These are phyloP conservation scores for Eretmochelys imbricata DNA, from an alignment of 2,113 vertebrate genomes.

Conservation along the genomic window DNA sequence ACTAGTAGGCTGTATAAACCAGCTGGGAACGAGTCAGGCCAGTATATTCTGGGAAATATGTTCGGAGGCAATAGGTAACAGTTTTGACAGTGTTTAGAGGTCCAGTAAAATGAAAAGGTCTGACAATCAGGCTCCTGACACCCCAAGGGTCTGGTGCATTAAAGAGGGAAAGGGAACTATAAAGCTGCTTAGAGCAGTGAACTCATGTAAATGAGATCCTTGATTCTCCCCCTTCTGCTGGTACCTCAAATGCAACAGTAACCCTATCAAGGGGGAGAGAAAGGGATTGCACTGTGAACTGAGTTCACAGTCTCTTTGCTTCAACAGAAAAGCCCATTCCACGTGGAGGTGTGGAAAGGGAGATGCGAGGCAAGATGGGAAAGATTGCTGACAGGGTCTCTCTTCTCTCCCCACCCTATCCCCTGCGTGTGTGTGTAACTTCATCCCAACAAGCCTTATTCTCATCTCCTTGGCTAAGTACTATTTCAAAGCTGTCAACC, in stretches of 20 bases:
- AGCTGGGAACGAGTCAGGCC: neutral
- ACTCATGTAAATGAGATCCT: slow-evolving; percentile 26
- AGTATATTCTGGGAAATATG: neutral
- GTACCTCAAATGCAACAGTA: slow-evolving; percentile 11
- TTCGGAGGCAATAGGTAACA: too few relatives aligned
- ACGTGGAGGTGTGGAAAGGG: fast-evolving
- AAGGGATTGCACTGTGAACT: neutral
- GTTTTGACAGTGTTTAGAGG: too few relatives aligned
- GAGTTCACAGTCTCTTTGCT: neutral
- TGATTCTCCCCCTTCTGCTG: neutral
- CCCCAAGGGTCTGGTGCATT: neutral
- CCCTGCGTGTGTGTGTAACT: neutral
- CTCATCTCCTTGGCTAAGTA: neutral
- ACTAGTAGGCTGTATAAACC: neutral
- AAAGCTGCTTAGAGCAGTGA: neutral
- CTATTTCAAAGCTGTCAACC: fast-evolving
- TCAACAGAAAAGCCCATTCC: neutral
- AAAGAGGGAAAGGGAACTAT: neutral
- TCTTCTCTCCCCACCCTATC: neutral
- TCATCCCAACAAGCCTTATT: neutral
- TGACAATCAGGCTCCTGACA: too few relatives aligned
- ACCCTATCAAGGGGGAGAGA: neutral
- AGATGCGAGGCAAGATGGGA: neutral
- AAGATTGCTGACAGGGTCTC: neutral
- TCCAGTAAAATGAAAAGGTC: too few relatives aligned